Base-by-base conservation (phyloP, 1,140 invertebrate species). In the Hyphantria cunea region DNA sequence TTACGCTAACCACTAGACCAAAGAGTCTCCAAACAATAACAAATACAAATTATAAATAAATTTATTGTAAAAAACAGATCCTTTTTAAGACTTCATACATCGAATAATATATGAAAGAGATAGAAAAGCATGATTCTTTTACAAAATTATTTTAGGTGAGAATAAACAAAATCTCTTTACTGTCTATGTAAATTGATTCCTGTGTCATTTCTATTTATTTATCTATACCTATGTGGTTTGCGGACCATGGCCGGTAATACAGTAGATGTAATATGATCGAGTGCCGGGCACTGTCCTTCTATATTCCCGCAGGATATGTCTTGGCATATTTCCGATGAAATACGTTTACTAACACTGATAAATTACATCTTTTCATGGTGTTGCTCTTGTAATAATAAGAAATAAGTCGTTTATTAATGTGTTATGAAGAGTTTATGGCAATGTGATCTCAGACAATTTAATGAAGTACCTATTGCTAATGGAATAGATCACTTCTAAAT, bases 401-500 rank as follows among this genome's bases (percentile, higher is more conserved):
- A 37, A 44, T 13, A 37, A 34, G 61, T 14, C 10, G 44, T 25
- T 67, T 50, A 48, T 62, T 64, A 51, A 58, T 60, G 44, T 58
- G 37, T 34, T 34, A 34, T 6, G 6, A 10, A 10, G 7, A 10
- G 33, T 34, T 39, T 39, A 39, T 34, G 37, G 17, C 17, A 39
- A 39, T 45, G 44, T 52, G 37, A 60, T 47, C 51, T 49, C 55
- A 58, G 48, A 39, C 64, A 61, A 52, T 64, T 44, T 33, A 58
- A 58, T 60, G 33, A 56, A 56, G 53, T 2, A 13, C n/a, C n/a
- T n/a, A n/a, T n/a, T 49, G 51, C 32, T 41, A 56, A 49, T 66
- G 56, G 31, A 63, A 70, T 71, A 65, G 68, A 68, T 55, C 47
- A 60, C 47, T 58, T 64, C 61, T 72, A 61, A 72, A 72, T 72